phyloP scores from a whole-genome alignment of 1,140 invertebrate genomes.

The Apis florea region DNA sequence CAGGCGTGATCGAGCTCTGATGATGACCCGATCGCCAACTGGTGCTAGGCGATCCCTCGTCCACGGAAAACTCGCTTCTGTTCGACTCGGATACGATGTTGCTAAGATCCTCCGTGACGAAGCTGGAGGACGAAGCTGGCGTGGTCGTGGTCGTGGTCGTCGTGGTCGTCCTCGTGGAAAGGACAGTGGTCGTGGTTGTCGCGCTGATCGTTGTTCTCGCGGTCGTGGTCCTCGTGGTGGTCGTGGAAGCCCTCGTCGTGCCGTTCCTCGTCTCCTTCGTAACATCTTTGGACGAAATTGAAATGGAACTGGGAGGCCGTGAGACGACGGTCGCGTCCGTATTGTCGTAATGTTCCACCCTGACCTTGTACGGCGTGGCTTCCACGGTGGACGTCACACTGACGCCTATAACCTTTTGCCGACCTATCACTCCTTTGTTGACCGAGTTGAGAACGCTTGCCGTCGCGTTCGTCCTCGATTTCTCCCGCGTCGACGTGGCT shows the following conservation, averaged over 20 bases:
- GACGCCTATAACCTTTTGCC: constrained; percentile 77
- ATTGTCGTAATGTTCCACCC: constrained; percentile 75
- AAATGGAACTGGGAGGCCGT: constrained; percentile 32
- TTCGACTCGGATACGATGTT: constrained; percentile 81
- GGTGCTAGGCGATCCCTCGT: constrained; percentile 80
- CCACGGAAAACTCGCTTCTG: constrained; percentile 82
- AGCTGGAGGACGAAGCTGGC: constrained; percentile 57
- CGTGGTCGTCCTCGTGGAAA: constrained; percentile 26
- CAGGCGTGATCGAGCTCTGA: constrained; percentile 63
- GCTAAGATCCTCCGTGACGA: constrained; percentile 79
- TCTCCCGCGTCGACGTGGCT: background rate
- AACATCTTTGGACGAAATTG: background rate
- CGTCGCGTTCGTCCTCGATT: constrained; percentile 37
- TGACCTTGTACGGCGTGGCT: constrained; percentile 77
- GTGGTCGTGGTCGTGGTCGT: constrained; percentile 45
- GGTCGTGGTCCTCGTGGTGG: constrained; percentile 40
- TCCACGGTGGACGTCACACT: constrained; percentile 78
- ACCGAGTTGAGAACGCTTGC: background rate
- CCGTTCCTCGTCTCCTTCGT: constrained; percentile 23
- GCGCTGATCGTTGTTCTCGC: constrained; percentile 25
- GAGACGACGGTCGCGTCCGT: constrained; percentile 27
- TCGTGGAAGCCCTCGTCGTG: constrained; percentile 31
- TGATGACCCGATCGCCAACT: constrained; percentile 66
- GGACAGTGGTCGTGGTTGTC: constrained; percentile 31
- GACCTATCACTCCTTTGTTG: constrained; percentile 35